A percentile compares a stretch with the other conserved stretches of the same genome.
Conservation (phyloP, 2,888 invertebrate species). For the Yponomeuta evonymella region DNA sequence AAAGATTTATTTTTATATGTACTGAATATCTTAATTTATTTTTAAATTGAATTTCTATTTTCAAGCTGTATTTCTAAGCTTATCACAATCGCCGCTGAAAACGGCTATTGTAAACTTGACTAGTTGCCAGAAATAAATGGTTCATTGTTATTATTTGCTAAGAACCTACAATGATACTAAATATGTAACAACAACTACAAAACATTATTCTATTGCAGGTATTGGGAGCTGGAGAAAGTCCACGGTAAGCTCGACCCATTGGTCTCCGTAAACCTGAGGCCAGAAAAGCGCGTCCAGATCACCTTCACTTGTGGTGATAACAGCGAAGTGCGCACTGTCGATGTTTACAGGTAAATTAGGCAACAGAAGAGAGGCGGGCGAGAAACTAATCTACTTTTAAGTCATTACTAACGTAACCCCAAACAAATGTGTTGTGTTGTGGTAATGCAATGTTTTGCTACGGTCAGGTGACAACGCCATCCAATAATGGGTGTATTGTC, state of each 20-base stretch:
- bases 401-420: no score
- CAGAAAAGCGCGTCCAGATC: conserved; percentile 91
- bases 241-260: conserved; percentile 94
- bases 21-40: no score
- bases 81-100: no score
- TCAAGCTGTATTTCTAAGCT: no score
- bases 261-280: conserved; percentile 90
- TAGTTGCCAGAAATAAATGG: no score
- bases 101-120: no score
- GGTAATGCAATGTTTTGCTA: no score
- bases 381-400: not conserved
- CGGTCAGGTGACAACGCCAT: no score
- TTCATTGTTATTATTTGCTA: not conserved
- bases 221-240: conserved; percentile 86
- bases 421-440: no score
- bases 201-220: conserved; percentile 66
- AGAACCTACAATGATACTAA: not conserved
- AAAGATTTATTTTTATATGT: no score
- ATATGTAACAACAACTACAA: not conserved
- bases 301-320: conserved; percentile 87
- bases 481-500: no score
- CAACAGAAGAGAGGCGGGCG: not conserved
- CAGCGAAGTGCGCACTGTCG: conserved; percentile 84
- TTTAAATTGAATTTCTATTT: no score
- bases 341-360: conserved; percentile 78